Evolutionary conservation across 2,113 vertebrate genomes (phyloP).

Genomic region (Oncorhynchus tshawytscha): DNA sequence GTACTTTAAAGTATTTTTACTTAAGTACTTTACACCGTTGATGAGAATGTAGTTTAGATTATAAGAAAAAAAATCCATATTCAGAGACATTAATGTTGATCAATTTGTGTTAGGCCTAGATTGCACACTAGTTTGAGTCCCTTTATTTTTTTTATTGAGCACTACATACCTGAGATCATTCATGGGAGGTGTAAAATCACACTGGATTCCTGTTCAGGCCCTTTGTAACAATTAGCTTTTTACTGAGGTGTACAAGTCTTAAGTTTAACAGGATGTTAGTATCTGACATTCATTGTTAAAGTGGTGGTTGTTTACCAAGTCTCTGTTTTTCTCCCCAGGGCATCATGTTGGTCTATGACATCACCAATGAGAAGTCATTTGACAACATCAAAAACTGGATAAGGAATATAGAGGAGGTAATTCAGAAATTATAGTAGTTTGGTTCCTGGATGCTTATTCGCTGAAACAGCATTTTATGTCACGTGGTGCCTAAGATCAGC

Average conservation of each 20-base stretch:
- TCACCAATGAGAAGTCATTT: slow-evolving; percentile 96
- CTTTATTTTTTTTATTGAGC: slow-evolving; percentile 19
- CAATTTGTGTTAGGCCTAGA: not conserved
- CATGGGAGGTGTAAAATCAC: not conserved
- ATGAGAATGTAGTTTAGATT: no score
- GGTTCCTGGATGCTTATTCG: no score
- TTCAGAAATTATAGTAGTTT: not conserved
- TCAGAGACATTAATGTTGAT: not conserved
- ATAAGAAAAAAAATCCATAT: no score
- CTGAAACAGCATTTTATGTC: no score
- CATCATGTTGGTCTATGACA: slow-evolving; percentile 96
- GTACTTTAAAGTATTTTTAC: no score
- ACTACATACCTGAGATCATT: slow-evolving; percentile 1
- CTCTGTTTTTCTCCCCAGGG: slow-evolving; percentile 68
- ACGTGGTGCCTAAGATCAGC: no score
- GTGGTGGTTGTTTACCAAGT: not conserved
- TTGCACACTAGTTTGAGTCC: not conserved
- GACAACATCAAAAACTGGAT: slow-evolving; percentile 99
- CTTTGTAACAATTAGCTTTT: not conserved
- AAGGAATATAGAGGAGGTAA: slow-evolving; percentile 96
- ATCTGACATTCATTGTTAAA: not conserved
- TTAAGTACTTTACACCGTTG: no score
- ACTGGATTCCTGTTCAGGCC: slow-evolving; percentile 7
- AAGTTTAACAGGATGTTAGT: slow-evolving; percentile 19
- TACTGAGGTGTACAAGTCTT: not conserved